phyloP scores from a whole-genome alignment of 2,113 vertebrate species.

The Hipposideros armiger region DNA sequence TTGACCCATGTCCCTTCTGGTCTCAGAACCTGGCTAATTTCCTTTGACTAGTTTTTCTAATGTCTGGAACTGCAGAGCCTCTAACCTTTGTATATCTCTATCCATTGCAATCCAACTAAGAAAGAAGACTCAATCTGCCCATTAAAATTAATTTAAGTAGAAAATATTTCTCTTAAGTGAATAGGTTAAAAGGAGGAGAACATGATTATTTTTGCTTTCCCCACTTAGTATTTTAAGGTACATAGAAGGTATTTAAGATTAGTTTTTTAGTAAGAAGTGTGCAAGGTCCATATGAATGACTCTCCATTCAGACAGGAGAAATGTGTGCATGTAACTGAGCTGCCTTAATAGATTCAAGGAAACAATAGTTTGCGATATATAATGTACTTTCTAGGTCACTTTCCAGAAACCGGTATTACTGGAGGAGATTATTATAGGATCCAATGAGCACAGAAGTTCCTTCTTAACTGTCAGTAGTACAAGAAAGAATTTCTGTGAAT shows the following conservation, averaged over 20 bases:
- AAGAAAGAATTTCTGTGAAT: background rate
- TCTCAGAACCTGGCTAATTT: background rate
- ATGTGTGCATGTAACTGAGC: background rate
- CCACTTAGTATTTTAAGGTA: background rate
- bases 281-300: background rate
- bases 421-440: background rate
- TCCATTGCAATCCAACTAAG: background rate
- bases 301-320: background rate
- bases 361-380: background rate
- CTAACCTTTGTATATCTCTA: background rate
- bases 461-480: background rate
- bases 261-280: background rate
- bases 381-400: background rate
- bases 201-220: background rate
- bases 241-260: background rate
- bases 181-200: background rate
- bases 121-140: background rate
- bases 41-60: background rate
- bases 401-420: background rate
- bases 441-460: background rate
- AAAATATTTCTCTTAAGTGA: constrained; percentile 24
- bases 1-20: background rate
- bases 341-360: background rate
- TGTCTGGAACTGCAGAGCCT: background rate
- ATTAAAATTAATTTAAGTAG: constrained; percentile 33